phyloP scores from a whole-genome alignment of 2,113 vertebrate species.

The Acanthochromis polyacanthus region DNA sequence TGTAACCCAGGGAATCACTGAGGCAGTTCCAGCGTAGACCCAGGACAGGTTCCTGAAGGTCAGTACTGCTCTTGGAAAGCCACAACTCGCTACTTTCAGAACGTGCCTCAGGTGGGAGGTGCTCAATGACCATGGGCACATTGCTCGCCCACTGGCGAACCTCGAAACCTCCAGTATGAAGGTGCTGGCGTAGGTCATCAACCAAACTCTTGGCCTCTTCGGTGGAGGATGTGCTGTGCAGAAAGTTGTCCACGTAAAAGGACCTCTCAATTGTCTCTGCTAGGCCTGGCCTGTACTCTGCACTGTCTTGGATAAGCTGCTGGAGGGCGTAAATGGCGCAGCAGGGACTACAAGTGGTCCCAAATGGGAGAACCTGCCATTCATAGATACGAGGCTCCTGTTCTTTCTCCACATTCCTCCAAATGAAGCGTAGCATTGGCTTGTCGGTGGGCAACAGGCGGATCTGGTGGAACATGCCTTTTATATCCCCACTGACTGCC shows the following conservation, averaged over 20 bases:
- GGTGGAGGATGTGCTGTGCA: neutral
- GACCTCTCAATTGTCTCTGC: neutral
- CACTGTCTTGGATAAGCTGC: no score
- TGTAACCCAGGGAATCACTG: constrained; percentile 11
- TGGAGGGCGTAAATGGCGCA: constrained; percentile 47
- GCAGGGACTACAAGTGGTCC: constrained; percentile 23
- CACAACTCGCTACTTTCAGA: constrained; percentile 40
- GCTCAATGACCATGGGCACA: neutral
- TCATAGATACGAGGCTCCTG: constrained; percentile 22
- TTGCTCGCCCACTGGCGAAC: constrained; percentile 42
- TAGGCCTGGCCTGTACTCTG: no score
- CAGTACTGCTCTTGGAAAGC: constrained; percentile 9
- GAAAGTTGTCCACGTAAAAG: constrained; percentile 46
- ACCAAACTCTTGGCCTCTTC: constrained; percentile 4
- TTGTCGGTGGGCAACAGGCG: neutral
- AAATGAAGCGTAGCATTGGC: constrained; percentile 37
- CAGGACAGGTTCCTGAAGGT: constrained; percentile 24
- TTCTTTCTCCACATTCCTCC: constrained; percentile 12
- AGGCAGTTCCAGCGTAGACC: constrained; percentile 11
- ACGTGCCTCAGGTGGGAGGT: constrained; percentile 18
- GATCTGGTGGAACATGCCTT: neutral
- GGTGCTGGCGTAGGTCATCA: neutral
- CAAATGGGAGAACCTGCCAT: constrained; percentile 43
- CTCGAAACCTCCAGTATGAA: constrained; percentile 22
- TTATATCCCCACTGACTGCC: neutral